These are phyloP conservation scores for Galago senegalensis DNA, from an alignment of 2,797 vertebrate genomes.

Conservation along the genomic window DNA sequence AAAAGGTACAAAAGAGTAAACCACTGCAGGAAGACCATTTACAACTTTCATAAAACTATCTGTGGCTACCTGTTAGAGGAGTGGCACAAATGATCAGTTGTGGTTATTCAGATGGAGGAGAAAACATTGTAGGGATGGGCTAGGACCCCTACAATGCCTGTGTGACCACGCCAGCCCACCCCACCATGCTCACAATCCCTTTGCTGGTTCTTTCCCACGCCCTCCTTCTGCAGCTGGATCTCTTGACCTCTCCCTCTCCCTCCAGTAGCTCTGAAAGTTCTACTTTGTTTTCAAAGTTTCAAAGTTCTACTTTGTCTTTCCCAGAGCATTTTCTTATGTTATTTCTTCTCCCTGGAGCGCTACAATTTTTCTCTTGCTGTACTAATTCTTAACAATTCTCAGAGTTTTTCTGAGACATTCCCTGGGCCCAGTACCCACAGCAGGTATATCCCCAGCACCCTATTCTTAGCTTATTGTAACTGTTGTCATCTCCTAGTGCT, in stretches of 20 bases:
- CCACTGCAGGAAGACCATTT: neutral
- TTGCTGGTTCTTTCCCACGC: neutral
- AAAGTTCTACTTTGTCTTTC: neutral
- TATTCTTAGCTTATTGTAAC: neutral
- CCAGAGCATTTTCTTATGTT: neutral
- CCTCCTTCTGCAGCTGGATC: neutral
- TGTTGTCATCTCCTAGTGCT: neutral
- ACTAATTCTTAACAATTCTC: constrained; percentile 11
- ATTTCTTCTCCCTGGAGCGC: neutral
- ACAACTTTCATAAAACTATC: neutral
- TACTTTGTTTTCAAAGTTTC: neutral
- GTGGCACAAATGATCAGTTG: neutral
- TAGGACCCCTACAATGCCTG: neutral
- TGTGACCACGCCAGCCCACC: neutral
- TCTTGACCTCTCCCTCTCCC: neutral
- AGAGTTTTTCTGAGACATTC: neutral
- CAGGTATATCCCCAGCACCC: neutral
- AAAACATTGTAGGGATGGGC: neutral
- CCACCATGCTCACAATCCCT: neutral
- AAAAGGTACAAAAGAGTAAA: neutral
- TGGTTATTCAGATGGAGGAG: neutral
- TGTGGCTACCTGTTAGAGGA: neutral
- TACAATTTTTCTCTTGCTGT: neutral
- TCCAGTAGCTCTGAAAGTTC: neutral
- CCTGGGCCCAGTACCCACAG: neutral